Evolutionary conservation across 2,888 invertebrate species (phyloP), one percentile per base, ranked within the genome.

Genomic region (Epinotia demarniana): DNA sequence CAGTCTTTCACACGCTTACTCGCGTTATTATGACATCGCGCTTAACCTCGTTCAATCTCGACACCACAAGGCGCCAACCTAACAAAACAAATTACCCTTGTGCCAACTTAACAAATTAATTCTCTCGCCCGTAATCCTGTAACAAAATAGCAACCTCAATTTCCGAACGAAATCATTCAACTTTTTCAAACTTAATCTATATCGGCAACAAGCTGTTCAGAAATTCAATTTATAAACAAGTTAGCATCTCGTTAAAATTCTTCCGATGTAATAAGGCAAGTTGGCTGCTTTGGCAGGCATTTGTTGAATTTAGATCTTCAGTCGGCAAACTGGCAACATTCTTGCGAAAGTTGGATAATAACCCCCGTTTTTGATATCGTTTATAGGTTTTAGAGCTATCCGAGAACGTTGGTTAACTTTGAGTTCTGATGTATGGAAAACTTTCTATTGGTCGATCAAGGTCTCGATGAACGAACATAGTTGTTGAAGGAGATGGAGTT

Each of bases 191-290:
- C 87, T 92, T 92, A 92, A 93, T 92, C 90, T 91, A 88, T 88
- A 86, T 80, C 80, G 84, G 86, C 88, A 90, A 88, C 92, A 90
- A 89, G 91, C 91, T 91, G 92, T 90, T 86, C 84, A 84, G 86
- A 90, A 93, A 93, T 93, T 93, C 91, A 93, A 93, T 93, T 93
- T 92, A 87, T 89, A 90, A 91, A 92, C 93, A 92, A 93, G 93
- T 93, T 93, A 89, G 87, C 90, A 87, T 89, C 92, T 93, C 86
- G 77, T 77, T 77, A 80, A 82, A 79, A 81, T 82, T 81, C 80
- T 78, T 77, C 60, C 73, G 77, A 75, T 90, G 92, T 92, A 90
- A 91, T 92, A 92, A 92, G 89, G 88, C 84, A 84, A 85, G 84
- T 88, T 85, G 82, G 77, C 71, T 77, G 64, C 82, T 83, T 82